phyloP scores from a whole-genome alignment of 2,888 invertebrate genomes.

The Crocallis elinguaria region DNA sequence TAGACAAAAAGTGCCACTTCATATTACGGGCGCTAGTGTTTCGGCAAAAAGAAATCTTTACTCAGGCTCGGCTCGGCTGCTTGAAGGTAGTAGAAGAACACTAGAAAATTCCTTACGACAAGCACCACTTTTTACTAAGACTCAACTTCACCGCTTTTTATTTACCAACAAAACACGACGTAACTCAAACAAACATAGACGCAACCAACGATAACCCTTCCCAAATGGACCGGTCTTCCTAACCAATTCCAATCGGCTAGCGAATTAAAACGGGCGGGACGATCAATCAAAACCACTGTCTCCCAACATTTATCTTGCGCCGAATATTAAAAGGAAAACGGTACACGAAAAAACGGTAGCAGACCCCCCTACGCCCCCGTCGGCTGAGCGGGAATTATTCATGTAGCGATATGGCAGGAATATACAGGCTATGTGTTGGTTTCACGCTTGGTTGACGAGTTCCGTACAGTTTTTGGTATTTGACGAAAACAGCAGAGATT shows the following conservation, averaged over 20 bases:
- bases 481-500: background rate
- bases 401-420: conserved; percentile 45
- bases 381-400: conserved; percentile 59
- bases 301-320: conserved; percentile 74
- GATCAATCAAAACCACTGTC: conserved; percentile 77
- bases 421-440: conserved; percentile 29
- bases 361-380: conserved; percentile 22
- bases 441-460: conserved; percentile 22
- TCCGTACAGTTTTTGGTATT: conserved; percentile 21
- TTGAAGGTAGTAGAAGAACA: no score
- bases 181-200: background rate
- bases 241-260: conserved; percentile 36
- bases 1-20: no score
- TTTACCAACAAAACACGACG: background rate
- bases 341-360: conserved; percentile 44
- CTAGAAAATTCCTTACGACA: no score
- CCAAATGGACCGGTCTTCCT: conserved; percentile 15
- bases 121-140: no score
- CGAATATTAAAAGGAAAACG: conserved; percentile 73
- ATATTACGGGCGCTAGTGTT: no score
- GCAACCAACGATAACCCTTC: conserved; percentile 1
- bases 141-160: no score
- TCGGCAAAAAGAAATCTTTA: no score
- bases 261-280: conserved; percentile 59
- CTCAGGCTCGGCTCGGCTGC: no score